Conservation (phyloP, 2,797 vertebrate species). For the Lagorchestes hirsutus region DNA sequence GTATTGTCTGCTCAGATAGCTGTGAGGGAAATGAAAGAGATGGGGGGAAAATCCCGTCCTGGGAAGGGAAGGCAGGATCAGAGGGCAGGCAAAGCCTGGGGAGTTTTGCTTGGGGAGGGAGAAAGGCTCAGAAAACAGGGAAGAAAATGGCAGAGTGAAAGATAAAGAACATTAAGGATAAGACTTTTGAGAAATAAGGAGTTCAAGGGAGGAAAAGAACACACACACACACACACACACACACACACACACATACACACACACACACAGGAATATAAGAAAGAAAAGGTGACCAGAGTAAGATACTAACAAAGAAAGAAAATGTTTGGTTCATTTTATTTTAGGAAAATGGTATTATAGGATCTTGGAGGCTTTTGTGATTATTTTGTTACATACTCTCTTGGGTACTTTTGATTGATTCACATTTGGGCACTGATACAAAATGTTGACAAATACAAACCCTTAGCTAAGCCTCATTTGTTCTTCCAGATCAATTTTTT, state of each 20-base stretch:
- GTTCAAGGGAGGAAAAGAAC: constrained; percentile 81
- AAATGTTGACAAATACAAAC: constrained; percentile 76
- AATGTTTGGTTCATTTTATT: constrained; percentile 76
- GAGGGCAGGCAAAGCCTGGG: constrained; percentile 81
- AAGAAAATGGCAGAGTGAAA: constrained; percentile 81
- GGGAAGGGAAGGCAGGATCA: constrained; percentile 84
- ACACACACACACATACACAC: constrained; percentile 20
- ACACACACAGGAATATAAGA: constrained; percentile 79
- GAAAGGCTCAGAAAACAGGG: constrained; percentile 80
- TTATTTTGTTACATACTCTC: constrained; percentile 73
- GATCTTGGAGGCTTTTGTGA: constrained; percentile 73
- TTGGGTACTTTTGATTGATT: constrained; percentile 77
- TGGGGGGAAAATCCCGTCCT: constrained; percentile 81
- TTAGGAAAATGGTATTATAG: constrained; percentile 74
- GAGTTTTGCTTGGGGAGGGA: constrained; percentile 74
- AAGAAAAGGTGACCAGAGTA: constrained; percentile 79
- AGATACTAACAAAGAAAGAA: constrained; percentile 79
- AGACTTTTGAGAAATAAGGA: constrained; percentile 80
- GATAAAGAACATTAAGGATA: constrained; percentile 84
- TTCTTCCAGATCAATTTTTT: constrained; percentile 68
- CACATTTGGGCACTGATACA: constrained; percentile 71
- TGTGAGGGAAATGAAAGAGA: constrained; percentile 81
- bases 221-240: constrained; percentile 60
- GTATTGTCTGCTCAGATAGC: constrained; percentile 83
- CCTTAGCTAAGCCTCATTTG: constrained; percentile 60